Conservation (phyloP, 2,113 vertebrate species). For the Stegastes partitus region DNA sequence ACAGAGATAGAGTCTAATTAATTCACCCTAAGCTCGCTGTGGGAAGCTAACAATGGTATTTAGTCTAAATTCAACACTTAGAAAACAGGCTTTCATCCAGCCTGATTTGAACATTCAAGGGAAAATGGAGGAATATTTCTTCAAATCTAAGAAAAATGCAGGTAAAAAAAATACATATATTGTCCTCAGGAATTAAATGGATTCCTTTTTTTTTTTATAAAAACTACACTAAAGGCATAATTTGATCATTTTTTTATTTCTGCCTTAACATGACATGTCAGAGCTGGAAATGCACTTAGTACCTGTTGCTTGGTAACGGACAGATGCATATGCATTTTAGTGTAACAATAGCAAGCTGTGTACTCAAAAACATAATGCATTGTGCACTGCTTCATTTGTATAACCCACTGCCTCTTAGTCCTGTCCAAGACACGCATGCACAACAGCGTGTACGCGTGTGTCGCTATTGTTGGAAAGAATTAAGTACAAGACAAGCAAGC, state of each 20-base stretch:
- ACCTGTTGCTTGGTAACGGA: slow-evolving; percentile 77
- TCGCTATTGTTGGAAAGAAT: slow-evolving; percentile 4
- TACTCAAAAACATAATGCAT: slow-evolving; percentile 22
- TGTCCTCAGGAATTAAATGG: not conserved
- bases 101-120: slow-evolving; percentile 29
- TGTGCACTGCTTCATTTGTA: slow-evolving; percentile 29
- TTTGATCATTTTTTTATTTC: slow-evolving; percentile 34
- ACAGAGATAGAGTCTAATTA: slow-evolving; percentile 55
- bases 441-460: not conserved
- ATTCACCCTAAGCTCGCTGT: slow-evolving; percentile 52
- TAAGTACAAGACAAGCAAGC: not conserved
- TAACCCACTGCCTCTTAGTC: not conserved
- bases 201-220: slow-evolving; percentile 1
- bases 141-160: not conserved
- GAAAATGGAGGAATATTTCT: slow-evolving; percentile 8
- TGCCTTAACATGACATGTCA: slow-evolving; percentile 35
- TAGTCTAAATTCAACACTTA: slow-evolving; percentile 48
- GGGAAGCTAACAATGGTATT: slow-evolving; percentile 50
- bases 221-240: slow-evolving; percentile 18
- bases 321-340: slow-evolving; percentile 57
- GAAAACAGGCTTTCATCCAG: slow-evolving; percentile 22
- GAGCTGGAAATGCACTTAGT: slow-evolving; percentile 36
- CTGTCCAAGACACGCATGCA: slow-evolving; percentile 5
- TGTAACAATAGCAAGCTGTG: slow-evolving; percentile 40
- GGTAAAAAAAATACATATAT: not conserved